A percentile compares a stretch with the other conserved stretches of the same genome.
phyloP scores from a whole-genome alignment of 2,113 vertebrate genomes.

The Heterocephalus glaber region DNA sequence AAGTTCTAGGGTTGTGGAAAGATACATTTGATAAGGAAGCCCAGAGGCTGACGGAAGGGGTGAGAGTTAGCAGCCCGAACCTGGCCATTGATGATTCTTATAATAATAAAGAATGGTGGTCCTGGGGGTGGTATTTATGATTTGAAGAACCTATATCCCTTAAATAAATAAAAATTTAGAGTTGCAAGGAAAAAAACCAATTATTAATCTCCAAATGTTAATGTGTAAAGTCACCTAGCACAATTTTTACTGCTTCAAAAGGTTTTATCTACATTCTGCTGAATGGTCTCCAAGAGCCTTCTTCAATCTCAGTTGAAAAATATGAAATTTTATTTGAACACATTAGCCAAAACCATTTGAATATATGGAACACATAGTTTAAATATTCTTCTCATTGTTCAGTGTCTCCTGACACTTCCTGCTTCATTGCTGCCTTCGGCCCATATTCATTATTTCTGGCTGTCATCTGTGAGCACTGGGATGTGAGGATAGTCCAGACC shows the following conservation, averaged over 20 bases:
- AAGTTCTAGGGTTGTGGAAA: too few species aligned
- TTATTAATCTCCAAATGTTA: not conserved
- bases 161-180: too few species aligned
- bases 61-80: too few species aligned
- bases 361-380: not conserved
- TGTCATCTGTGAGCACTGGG: not conserved
- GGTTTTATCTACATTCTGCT: not conserved
- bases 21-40: too few species aligned
- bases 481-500: not conserved
- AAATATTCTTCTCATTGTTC: not conserved
- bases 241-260: not conserved
- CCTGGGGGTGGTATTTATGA: too few species aligned
- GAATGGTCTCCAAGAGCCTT: not conserved
- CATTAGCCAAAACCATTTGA: not conserved
- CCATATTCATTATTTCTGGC: not conserved
- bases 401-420: not conserved
- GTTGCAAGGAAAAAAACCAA: too few species aligned
- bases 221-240: not conserved
- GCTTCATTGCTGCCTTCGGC: rapidly evolving
- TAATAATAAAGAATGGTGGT: too few species aligned
- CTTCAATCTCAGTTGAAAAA: not conserved
- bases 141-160: too few species aligned
- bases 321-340: not conserved
- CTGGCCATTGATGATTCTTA: too few species aligned
- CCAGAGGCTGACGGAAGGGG: too few species aligned